Percentiles rank a stretch among this genome's conserved stretches.
phyloP scores from a whole-genome alignment of 2,888 invertebrate genomes.

The Mellilla xanthometata region DNA sequence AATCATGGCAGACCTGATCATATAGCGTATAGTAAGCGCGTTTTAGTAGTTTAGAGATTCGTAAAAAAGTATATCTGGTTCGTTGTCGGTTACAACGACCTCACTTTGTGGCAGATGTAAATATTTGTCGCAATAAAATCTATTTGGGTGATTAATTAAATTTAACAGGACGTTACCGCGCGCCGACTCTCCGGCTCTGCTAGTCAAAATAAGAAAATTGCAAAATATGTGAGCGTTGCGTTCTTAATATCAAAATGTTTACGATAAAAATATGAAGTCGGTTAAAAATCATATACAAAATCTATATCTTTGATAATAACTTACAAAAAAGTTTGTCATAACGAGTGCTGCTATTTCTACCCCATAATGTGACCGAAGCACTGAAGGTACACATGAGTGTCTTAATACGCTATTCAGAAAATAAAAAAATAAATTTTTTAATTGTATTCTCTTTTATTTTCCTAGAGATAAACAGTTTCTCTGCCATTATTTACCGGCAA shows the following conservation, averaged over 20 bases:
- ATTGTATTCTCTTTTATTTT: too few species aligned
- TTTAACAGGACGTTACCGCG: conserved; percentile 53
- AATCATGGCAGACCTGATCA: too few species aligned
- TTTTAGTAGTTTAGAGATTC: conserved; percentile 15
- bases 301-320: too few species aligned
- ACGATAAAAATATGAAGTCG: too few species aligned
- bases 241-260: neutral
- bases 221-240: neutral
- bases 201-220: neutral
- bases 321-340: too few species aligned
- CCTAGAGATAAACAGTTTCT: neutral
- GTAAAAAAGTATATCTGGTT: conserved; percentile 30
- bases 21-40: too few species aligned
- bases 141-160: conserved; percentile 66
- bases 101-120: conserved; percentile 58
- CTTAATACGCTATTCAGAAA: too few species aligned
- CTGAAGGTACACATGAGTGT: too few species aligned
- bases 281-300: too few species aligned
- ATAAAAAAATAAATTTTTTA: too few species aligned
- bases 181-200: conserved; percentile 14
- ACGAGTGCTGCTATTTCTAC: too few species aligned
- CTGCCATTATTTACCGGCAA: conserved; percentile 3
- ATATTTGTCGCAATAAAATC: conserved; percentile 70
- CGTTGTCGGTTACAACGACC: conserved; percentile 15
- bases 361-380: too few species aligned